These are phyloP conservation scores for Cotesia vestalis DNA, from an alignment of 1,140 invertebrate genomes.

Conservation along the genomic window DNA sequence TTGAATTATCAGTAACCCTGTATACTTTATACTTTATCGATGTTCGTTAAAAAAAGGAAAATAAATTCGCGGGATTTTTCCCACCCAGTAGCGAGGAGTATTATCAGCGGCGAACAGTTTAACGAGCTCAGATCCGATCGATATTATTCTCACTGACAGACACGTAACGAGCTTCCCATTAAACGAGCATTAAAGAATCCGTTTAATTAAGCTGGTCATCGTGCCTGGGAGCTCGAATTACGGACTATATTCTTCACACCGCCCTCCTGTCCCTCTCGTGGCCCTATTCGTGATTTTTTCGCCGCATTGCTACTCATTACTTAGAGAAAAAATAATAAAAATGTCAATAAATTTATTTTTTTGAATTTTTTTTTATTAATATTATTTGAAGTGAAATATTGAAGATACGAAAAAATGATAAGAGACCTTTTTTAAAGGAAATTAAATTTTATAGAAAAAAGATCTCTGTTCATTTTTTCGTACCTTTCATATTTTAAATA, in stretches of 20 bases:
- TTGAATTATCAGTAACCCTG: constrained; percentile 39
- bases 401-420: too few species aligned
- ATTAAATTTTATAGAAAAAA: too few species aligned
- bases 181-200: constrained; percentile 40
- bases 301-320: neutral
- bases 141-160: constrained; percentile 35
- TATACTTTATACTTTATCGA: constrained; percentile 33
- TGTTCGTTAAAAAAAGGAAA: constrained; percentile 29
- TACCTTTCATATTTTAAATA: too few species aligned
- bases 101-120: constrained; percentile 15
- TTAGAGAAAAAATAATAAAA: too few species aligned
- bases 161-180: constrained; percentile 39
- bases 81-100: neutral
- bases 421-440: too few species aligned
- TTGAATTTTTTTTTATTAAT: too few species aligned
- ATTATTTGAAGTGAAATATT: too few species aligned
- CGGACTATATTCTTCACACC: constrained; percentile 33
- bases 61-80: constrained; percentile 19
- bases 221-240: constrained; percentile 13
- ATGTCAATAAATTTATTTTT: too few species aligned
- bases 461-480: too few species aligned
- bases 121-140: constrained; percentile 16
- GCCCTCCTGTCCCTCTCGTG: neutral
- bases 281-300: neutral
- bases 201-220: constrained; percentile 38